These are phyloP conservation scores for Alca torda DNA, from an alignment of 2,797 vertebrate species.

Conservation along the genomic window DNA sequence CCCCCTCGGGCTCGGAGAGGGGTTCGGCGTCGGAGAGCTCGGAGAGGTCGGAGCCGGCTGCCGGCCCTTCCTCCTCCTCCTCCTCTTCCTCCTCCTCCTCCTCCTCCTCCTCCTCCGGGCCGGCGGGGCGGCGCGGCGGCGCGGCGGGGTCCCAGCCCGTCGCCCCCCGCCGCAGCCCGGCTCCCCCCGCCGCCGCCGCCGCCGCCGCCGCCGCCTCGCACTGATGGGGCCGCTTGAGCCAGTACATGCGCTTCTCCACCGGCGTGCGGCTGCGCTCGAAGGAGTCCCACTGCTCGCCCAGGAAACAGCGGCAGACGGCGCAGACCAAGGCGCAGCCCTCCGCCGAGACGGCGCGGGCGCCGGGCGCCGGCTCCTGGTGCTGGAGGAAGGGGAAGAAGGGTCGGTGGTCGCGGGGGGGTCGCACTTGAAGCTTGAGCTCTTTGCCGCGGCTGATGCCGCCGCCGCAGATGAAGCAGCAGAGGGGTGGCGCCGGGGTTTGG, in stretches of 20 bases:
- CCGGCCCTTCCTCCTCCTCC: constrained; percentile 23
- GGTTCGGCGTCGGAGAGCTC: constrained; percentile 90
- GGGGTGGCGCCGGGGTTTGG: constrained; percentile 38
- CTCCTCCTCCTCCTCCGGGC: constrained; percentile 31
- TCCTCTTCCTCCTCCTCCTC: not conserved
- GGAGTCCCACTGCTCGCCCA: constrained; percentile 94
- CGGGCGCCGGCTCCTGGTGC: constrained; percentile 93
- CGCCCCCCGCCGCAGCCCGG: not conserved
- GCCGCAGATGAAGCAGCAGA: constrained; percentile 93
- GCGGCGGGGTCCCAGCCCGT: constrained; percentile 72
- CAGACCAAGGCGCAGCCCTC: constrained; percentile 90
- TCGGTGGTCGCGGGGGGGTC: constrained; percentile 73
- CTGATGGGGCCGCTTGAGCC: constrained; percentile 94
- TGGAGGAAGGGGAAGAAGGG: constrained; percentile 94
- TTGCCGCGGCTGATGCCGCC: constrained; percentile 89
- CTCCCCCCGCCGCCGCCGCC: not conserved
- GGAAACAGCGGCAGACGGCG: constrained; percentile 94
- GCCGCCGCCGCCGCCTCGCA: constrained; percentile 79
- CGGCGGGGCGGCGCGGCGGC: constrained; percentile 70
- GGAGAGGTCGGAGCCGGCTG: constrained; percentile 85
- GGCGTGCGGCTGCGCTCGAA: constrained; percentile 94
- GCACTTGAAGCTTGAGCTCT: constrained; percentile 86
- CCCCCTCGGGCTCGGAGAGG: constrained; percentile 83
- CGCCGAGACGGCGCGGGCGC: constrained; percentile 84
- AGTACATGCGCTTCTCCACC: constrained; percentile 96